phyloP scores from a whole-genome alignment of 2,888 invertebrate species.

The Pherbina coryleti region DNA sequence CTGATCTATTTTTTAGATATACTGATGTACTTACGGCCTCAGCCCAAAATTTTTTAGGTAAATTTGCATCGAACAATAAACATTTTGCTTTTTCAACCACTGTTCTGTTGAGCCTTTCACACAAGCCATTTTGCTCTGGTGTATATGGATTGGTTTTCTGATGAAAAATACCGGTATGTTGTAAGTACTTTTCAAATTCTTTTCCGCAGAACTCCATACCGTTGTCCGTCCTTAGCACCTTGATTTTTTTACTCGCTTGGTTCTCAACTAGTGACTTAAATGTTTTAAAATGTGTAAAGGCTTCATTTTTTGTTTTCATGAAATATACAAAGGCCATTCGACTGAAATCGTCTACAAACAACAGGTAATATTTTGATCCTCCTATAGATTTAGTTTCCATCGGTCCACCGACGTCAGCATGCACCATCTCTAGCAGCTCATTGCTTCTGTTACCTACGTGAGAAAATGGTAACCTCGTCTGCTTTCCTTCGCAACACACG shows the following conservation, averaged over 20 bases:
- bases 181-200: neutral
- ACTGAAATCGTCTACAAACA: slow-evolving; percentile 32
- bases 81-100: neutral
- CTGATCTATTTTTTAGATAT: neutral
- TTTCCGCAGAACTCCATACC: neutral
- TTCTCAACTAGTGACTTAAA: slow-evolving; percentile 33
- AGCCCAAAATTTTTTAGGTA: slow-evolving; percentile 1
- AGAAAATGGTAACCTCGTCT: slow-evolving; percentile 33
- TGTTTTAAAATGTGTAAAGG: slow-evolving; percentile 24
- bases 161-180: neutral
- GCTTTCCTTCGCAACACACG: slow-evolving; percentile 36
- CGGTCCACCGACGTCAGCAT: slow-evolving; percentile 37
- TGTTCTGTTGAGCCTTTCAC: neutral
- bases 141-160: slow-evolving; percentile 9
- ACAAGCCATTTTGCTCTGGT: slow-evolving; percentile 2
- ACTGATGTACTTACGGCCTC: neutral
- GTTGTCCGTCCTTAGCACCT: slow-evolving; percentile 24
- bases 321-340: neutral
- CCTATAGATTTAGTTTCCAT: slow-evolving; percentile 34
- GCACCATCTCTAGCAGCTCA: slow-evolving; percentile 31
- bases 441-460: slow-evolving; percentile 25
- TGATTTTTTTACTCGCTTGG: slow-evolving; percentile 28
- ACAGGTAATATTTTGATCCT: slow-evolving; percentile 17
- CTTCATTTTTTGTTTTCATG: slow-evolving; percentile 33
- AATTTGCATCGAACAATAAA: neutral